phyloP scores from a whole-genome alignment of 2,888 invertebrate genomes.

The Cataglyphis cursor region DNA sequence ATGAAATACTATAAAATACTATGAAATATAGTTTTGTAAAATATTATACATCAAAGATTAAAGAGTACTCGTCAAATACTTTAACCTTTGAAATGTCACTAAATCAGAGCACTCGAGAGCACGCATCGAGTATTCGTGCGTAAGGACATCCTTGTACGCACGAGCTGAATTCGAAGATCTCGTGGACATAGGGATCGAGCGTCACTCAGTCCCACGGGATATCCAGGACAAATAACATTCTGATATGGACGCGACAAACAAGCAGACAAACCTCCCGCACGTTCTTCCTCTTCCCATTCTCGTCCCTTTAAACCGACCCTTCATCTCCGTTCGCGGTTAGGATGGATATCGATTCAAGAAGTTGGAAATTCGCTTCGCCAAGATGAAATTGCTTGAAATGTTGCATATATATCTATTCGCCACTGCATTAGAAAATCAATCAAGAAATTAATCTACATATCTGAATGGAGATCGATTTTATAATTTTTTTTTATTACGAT shows the following conservation, averaged over 20 bases:
- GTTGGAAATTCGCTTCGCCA: constrained; percentile 7
- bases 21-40: neutral
- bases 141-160: constrained; percentile 15
- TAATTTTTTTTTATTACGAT: neutral
- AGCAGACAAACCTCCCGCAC: constrained; percentile 65
- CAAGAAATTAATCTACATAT: neutral
- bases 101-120: neutral
- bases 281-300: constrained; percentile 28
- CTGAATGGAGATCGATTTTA: neutral
- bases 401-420: neutral
- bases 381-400: constrained; percentile 15
- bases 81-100: neutral
- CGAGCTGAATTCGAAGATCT: neutral
- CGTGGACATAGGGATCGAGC: constrained; percentile 20
- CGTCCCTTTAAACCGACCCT: constrained; percentile 65
- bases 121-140: neutral
- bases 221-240: constrained; percentile 79
- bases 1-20: neutral
- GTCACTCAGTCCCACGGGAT: constrained; percentile 18
- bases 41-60: neutral
- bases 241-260: constrained; percentile 76
- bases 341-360: constrained; percentile 59
- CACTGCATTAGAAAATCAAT: neutral
- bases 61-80: neutral
- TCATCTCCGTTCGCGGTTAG: constrained; percentile 54